Evolutionary conservation across 2,888 invertebrate genomes (phyloP), one percentile per base, ranked within the genome.

Genomic region (Endotricha flammealis): DNA sequence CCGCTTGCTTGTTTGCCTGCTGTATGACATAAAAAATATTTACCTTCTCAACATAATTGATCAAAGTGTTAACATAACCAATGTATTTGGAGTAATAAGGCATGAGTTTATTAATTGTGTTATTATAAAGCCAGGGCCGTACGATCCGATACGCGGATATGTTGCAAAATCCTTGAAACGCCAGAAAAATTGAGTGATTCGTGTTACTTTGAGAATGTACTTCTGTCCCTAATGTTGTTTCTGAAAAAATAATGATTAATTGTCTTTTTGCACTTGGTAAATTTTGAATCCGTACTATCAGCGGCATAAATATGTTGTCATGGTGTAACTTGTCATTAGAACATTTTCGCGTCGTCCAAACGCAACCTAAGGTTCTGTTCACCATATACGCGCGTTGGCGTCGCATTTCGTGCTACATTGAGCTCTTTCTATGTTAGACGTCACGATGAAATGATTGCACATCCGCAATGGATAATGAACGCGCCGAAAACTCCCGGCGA

Each of bases 211-310:
- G 52, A 5, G 37, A 23, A 9, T 46, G 25, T 4, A 50, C 30
- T 8, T 34, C 23, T 0, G 45, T 38, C 0, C 59, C 59, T 7
- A 59, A 34, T 1, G 44, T 46, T 1, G 53, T 53, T 34, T 56
- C 59, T 59, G 44, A 10, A 42, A 46, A 37, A 10, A 11, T 12
- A 7, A n/a, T n/a, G n/a, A n/a, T n/a, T n/a, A n/a, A 1, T 23
- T 4, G n/a, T 23, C 1, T 6, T 23, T 1, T 9, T 23, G 8
- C n/a, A 2, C 4, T 9, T 9, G 8, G 8, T 4, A 2, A 23
- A 10, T n/a, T n/a, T n/a, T 4, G n/a, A 9, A n/a, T 23, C n/a
- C n/a, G n/a, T n/a, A n/a, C n/a, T n/a, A n/a, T n/a, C n/a, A n/a
- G n/a, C n/a, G n/a, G n/a, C n/a, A 1, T 23, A 23, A 5, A n/a